Base-by-base conservation (phyloP, 37 sponge, comb jelly and placozoan species). In the Amphimedon queenslandica region DNA sequence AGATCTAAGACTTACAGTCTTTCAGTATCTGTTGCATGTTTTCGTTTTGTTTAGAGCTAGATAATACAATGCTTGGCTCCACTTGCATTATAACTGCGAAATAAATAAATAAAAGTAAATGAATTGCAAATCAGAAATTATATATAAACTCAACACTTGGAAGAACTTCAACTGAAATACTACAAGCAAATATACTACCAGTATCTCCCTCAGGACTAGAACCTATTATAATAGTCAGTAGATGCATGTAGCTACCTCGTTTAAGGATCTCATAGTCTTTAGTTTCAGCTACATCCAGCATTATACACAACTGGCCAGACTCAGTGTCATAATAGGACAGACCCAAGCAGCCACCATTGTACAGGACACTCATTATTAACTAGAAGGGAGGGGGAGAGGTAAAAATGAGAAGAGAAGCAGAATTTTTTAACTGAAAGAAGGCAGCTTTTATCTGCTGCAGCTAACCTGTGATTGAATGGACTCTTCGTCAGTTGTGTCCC, bases 21-120 rank as follows among this genome's bases (percentile, higher is more conserved):
- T 21, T 38, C 57, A 90, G 71, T 21, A 82, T 56, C 53, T 37
- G 27, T 53, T 82, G 68, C 69, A 96, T 25, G 16, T 43, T 57
- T 35, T 85, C 85, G 43, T 96, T 94, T 51, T 82, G 87, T 42
- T 82, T 89, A 8, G 94, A 85, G 69, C 87, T 93, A 30, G 76
- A 36, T 6, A 96, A n/a, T 33, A 96, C 61, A 31, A 77, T 72
- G 6, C 47, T 63, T 13, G 96, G 96, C 39, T 64, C 63, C 2
- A 86, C 72, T 71, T 96, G 88, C 23, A 67, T 33, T 43, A 96
- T 61, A 40, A 88, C 94, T 96, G 33, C 20, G 20, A 43, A 34
- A 24, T 57, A 0, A 27, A n/a, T 39, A 32, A 60, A 60, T n/a
- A n/a, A n/a, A n/a, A n/a, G n/a, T n/a, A n/a, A n/a, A n/a, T n/a